phyloP scores from a whole-genome alignment of 2,797 vertebrate species.

The Eulemur mongoz region DNA sequence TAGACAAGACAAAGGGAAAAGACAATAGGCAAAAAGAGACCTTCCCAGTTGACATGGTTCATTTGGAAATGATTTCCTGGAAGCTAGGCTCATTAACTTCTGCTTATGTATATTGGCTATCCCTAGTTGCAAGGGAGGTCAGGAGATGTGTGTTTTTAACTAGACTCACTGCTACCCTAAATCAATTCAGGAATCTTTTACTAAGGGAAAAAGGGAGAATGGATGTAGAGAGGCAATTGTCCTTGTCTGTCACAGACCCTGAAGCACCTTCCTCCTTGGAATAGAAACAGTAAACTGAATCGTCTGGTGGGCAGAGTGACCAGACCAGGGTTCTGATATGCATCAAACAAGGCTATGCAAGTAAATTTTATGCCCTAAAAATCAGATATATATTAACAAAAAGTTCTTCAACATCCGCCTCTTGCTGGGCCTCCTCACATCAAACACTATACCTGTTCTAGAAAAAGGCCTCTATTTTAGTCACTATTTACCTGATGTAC shows the following conservation, averaged over 20 bases:
- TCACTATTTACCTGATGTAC: background rate
- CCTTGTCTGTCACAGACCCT: background rate
- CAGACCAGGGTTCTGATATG: background rate
- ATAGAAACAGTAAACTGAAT: background rate
- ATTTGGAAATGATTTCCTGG: background rate
- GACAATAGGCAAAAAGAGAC: background rate
- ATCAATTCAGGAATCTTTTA: background rate
- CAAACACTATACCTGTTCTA: background rate
- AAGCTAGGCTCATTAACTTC: background rate
- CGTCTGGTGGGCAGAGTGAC: background rate
- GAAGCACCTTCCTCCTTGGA: background rate
- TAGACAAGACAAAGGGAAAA: background rate
- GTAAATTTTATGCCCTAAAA: background rate
- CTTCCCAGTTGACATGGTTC: background rate
- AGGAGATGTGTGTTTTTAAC: background rate
- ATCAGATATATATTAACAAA: background rate
- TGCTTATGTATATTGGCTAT: background rate
- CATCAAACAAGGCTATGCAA: too few relatives aligned
- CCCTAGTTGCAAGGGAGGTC: background rate
- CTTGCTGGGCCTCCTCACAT: background rate
- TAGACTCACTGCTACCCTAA: background rate
- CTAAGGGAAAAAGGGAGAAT: background rate
- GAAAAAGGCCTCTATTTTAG: background rate
- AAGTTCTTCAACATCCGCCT: background rate
- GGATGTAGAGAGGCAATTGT: background rate